Evolutionary conservation across 2,888 invertebrate species (phyloP), one percentile per base, ranked within the genome.

Genomic region (Pyrocoelia pectoralis): DNA sequence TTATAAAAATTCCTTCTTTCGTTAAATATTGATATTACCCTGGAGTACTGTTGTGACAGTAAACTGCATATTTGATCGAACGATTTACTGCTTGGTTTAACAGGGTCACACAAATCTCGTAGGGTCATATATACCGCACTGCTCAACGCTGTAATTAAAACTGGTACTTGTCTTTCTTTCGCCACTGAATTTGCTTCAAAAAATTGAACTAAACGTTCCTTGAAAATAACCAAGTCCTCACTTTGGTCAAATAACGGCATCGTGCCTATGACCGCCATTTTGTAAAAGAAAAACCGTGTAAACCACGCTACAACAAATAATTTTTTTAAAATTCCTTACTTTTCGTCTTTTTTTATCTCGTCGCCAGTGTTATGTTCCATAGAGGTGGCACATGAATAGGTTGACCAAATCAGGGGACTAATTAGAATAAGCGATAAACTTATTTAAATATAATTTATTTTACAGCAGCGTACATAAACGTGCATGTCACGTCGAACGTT

Each of bases 71-170:
- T 15, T 46, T 46, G 2, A 9, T 46, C 46, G 9, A 46, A 46
- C 4, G 13, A 6, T 46, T 46, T 46, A 6, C 12, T 9, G 12
- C 12, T 4, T 9, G 46, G 17, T 9, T 14, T 14, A 14, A 5
- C 9, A 5, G 46, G 46, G 10, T 15, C n/a, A 12, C 46, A 46
- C 14, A 46, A 9, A 9, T 12, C 46, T 15, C 46, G n/a, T 9
- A 46, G 12, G 2, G 15, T 46, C 2, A 12, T 46, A 9, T 46
- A 46, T 5, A 46, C 46, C 2, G 46, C 3, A 46, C 12, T 46
- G 12, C 46, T 46, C 14, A 46, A 46, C 1, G 46, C 13, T 15
- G 46, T 46, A 5, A 46, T 14, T 46, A 46, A 46, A 13, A 46
- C 15, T 4, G 46, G 46, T 2, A 38, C 10, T n/a, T 14, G 4